phyloP scores from a whole-genome alignment of 2,797 vertebrate genomes.

The Thunnus albacares region DNA sequence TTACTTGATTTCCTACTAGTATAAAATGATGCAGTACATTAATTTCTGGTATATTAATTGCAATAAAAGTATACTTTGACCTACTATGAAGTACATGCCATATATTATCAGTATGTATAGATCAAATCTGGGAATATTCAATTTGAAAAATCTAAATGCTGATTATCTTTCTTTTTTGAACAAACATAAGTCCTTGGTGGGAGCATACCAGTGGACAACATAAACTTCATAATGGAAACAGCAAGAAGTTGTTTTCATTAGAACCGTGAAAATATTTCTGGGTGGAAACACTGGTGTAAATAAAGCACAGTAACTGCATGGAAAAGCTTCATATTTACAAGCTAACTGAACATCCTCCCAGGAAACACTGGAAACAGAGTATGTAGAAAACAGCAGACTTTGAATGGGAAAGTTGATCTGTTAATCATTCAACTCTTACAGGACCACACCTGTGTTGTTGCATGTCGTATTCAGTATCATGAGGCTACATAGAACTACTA shows the following conservation, averaged over 20 bases:
- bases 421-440: neutral
- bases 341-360: constrained; percentile 32
- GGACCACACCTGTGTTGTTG: neutral
- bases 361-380: constrained; percentile 13
- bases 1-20: no score
- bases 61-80: no score
- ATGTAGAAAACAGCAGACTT: neutral
- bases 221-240: neutral
- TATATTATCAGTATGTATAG: neutral
- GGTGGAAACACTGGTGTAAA: constrained; percentile 30
- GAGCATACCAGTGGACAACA: neutral
- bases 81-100: no score
- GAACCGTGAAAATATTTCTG: constrained; percentile 24
- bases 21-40: no score
- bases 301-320: neutral
- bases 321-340: constrained; percentile 23
- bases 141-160: neutral
- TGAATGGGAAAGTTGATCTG: neutral
- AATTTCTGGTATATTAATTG: no score
- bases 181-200: neutral
- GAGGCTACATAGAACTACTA: neutral
- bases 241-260: constrained; percentile 21
- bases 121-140: neutral
- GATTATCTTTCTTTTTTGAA: no score
- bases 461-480: neutral